Conservation (phyloP, 2,888 invertebrate species). For the Callyntrura guangdongensis region DNA sequence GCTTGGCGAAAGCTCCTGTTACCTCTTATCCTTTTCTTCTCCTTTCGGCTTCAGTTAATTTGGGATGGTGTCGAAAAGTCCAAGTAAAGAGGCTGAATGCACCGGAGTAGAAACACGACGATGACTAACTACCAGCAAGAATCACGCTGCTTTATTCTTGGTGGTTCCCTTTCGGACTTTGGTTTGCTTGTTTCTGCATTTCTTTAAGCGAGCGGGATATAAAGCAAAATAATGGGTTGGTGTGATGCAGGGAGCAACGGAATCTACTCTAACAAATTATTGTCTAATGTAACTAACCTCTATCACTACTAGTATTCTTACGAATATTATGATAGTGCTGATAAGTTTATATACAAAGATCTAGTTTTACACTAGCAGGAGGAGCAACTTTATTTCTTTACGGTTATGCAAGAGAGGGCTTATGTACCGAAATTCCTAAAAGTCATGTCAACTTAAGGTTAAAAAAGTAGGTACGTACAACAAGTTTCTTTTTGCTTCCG, state of each 20-base stretch:
- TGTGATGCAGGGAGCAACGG: background rate
- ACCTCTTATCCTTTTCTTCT: slow-evolving; percentile 26
- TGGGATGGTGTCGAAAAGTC: slow-evolving; percentile 70
- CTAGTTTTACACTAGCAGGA: background rate
- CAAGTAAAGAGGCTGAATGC: slow-evolving; percentile 67
- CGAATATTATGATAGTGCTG: background rate
- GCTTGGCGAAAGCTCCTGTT: background rate
- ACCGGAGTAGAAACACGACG: slow-evolving; percentile 52
- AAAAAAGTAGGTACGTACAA: slow-evolving; percentile 29
- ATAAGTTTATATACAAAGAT: too few species aligned
- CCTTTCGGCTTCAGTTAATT: slow-evolving; percentile 64
- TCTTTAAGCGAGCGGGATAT: background rate
- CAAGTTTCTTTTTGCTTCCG: slow-evolving; percentile 51
- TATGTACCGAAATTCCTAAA: slow-evolving; percentile 13
- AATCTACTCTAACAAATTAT: slow-evolving; percentile 28
- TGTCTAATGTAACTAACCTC: slow-evolving; percentile 51
- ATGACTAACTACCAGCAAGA: slow-evolving; percentile 36
- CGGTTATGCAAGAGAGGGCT: slow-evolving; percentile 14
- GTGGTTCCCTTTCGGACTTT: slow-evolving; percentile 9
- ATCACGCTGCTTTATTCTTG: slow-evolving; percentile 11
- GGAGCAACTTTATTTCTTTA: slow-evolving; percentile 26
- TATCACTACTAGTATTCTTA: background rate
- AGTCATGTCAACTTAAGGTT: slow-evolving; percentile 11
- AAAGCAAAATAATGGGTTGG: background rate
- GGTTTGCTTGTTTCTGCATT: background rate